Base-by-base conservation (phyloP, 2,113 vertebrate species). In the Ivindomyrus marchei region DNA sequence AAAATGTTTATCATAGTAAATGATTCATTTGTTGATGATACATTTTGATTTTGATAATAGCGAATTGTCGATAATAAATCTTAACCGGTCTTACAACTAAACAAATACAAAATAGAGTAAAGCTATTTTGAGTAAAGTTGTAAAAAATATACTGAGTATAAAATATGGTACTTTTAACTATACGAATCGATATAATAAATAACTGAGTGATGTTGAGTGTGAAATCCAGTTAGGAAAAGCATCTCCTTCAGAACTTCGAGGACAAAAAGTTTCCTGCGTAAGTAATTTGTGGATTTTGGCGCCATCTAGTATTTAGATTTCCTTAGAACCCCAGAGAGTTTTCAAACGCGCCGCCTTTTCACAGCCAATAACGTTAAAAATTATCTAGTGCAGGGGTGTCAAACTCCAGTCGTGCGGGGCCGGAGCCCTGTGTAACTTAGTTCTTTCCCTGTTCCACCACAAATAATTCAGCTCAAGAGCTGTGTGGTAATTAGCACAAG, bases 301-400 rank as follows among this genome's bases (percentile, higher is more conserved):
- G 85, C 66, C 89, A 85, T 85, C 89, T 89, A 85, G 50, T 56
- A 9, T 56, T 53, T 8, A 89, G 85, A 36, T 13, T n/a, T 85
- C 83, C 8, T 83, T n/a, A 85, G 50, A 27, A 42, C 13, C 50
- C 5, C 50, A 19, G 10, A 39, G 47, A 36, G n/a, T 27, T 52
- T 27, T 50, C n/a, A 52, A 36, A 31, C n/a, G 45, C 1, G 21
- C 84, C n/a, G 39, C 46, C 84, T 50, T 46, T 49, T 27, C 84
- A n/a, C 56, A 58, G n/a, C n/a, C 10, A 66, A 11, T 31, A 66
- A 11, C 3, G 62, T 70, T 13, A 31, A 70, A 13, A 70, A 27
- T 27, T 27, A 11, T 56, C 19, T 56, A 24, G 19, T 56, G 53
- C 19, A 53, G 17, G 52, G 52, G 17, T 53, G 17, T 53, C 52